Percentiles rank a stretch among this genome's conserved stretches.
Conservation (phyloP, 2,113 vertebrate genomes). For the Holacanthus passer region DNA sequence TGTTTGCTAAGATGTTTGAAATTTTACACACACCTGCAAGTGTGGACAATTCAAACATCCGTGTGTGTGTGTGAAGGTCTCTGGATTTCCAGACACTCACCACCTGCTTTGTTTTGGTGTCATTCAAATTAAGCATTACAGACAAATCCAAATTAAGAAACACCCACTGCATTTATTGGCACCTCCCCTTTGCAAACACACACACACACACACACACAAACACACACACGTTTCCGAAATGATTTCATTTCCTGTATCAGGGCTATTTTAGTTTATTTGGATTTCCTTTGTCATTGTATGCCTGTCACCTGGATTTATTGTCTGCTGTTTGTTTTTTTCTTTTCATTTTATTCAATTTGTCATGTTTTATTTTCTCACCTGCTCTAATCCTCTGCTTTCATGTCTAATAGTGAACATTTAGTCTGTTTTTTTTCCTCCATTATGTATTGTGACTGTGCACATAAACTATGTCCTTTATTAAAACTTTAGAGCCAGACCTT, state of each 20-base stretch:
- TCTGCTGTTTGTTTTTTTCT: constrained; percentile 5
- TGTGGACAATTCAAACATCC: no score
- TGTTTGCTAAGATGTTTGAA: neutral
- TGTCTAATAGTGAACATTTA: neutral
- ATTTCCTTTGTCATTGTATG: constrained; percentile 63
- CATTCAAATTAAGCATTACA: constrained; percentile 1
- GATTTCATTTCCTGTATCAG: constrained; percentile 67
- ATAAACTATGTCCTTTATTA: neutral
- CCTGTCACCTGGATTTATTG: constrained; percentile 57
- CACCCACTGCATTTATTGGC: constrained; percentile 19
- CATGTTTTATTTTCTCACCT: constrained; percentile 51
- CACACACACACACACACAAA: constrained; percentile 2
- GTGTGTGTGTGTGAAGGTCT: neutral
- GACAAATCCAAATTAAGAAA: constrained; percentile 26
- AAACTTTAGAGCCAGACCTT: no score
- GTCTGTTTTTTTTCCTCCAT: neutral
- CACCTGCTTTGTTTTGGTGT: neutral
- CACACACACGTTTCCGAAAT: constrained; percentile 51
- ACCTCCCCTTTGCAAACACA: constrained; percentile 34
- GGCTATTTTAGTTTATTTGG: constrained; percentile 64
- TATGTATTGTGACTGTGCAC: neutral
- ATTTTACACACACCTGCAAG: no score
- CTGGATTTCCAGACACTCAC: neutral
- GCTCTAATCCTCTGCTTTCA: constrained; percentile 3
- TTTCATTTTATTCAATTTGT: constrained; percentile 18